Conservation (phyloP, 2,888 invertebrate species). For the Drosophila imparisetae region DNA sequence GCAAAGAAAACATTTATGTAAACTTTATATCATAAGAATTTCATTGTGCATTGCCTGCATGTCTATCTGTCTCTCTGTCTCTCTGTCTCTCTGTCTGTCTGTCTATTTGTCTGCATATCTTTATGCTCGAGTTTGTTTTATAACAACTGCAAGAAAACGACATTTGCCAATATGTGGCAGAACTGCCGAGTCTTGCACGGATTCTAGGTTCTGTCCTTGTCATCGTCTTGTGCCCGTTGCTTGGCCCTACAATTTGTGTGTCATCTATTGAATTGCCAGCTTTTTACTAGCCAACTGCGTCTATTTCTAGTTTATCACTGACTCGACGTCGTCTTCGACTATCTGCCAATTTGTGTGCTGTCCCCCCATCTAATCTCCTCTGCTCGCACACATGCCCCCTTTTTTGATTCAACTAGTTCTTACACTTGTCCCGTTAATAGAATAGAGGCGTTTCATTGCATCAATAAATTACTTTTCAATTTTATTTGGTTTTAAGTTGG, state of each 20-base stretch:
- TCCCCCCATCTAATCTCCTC: conserved; percentile 1
- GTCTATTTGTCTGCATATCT: conserved; percentile 29
- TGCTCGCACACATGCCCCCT: neutral
- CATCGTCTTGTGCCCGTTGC: conserved; percentile 5
- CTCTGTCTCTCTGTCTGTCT: conserved; percentile 3
- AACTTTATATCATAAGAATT: conserved; percentile 70
- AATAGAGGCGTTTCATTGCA: conserved; percentile 16
- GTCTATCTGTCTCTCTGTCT: conserved; percentile 14
- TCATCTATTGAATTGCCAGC: conserved; percentile 49
- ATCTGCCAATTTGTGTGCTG: conserved; percentile 48
- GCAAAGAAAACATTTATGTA: conserved; percentile 75
- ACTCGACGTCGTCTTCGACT: neutral
- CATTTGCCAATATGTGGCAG: conserved; percentile 61
- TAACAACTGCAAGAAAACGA: conserved; percentile 52
- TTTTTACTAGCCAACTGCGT: conserved; percentile 46
- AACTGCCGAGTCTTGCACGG: conserved; percentile 5
- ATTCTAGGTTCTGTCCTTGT: conserved; percentile 8
- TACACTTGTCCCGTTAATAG: neutral
- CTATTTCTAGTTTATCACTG: conserved; percentile 36
- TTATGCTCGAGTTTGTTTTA: conserved; percentile 58
- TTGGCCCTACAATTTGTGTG: conserved; percentile 31
- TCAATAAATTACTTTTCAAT: conserved; percentile 41
- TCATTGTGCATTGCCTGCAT: conserved; percentile 50
- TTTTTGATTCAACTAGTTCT: conserved; percentile 1
- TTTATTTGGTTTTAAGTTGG: neutral